Evolutionary conservation across 1,140 invertebrate genomes (phyloP).

Genomic region (Drosophila nannoptera): DNA sequence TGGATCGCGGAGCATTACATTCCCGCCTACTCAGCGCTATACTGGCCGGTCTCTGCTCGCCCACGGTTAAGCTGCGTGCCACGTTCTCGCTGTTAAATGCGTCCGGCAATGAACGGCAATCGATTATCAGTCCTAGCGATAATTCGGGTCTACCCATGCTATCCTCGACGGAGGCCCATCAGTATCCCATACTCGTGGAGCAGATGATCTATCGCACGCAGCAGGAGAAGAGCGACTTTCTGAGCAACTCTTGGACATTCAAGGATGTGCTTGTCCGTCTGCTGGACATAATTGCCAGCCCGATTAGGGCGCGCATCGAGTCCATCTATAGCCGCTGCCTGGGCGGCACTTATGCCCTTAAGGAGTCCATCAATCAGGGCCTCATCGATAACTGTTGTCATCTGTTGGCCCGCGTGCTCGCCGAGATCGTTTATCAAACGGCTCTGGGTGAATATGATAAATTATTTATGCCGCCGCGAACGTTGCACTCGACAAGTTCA

Average conservation of each 20-base stretch:
- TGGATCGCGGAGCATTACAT: constrained; percentile 82
- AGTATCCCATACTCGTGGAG: constrained; percentile 89
- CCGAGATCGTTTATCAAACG: constrained; percentile 90
- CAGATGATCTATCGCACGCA: constrained; percentile 89
- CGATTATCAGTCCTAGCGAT: constrained; percentile 84
- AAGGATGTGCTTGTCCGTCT: constrained; percentile 91
- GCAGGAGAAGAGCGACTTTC: constrained; percentile 81
- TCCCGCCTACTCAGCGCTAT: constrained; percentile 89
- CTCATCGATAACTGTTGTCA: constrained; percentile 92
- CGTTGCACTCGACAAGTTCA: constrained; percentile 91
- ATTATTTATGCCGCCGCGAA: constrained; percentile 80
- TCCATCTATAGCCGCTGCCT: constrained; percentile 70
- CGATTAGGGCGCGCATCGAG: constrained; percentile 84
- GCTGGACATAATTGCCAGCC: constrained; percentile 88
- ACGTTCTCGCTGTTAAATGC: constrained; percentile 85
- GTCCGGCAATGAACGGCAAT: constrained; percentile 80
- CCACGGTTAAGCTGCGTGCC: constrained; percentile 87
- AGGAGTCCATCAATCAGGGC: constrained; percentile 71
- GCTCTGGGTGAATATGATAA: constrained; percentile 81
- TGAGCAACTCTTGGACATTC: constrained; percentile 85
- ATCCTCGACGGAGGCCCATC: constrained; percentile 85
- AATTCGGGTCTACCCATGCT: constrained; percentile 85
- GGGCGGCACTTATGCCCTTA: constrained; percentile 49
- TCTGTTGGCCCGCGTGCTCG: constrained; percentile 90
- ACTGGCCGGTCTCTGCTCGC: constrained; percentile 88